Evolutionary conservation across 2,113 vertebrate species (phyloP).

Genomic region (Laticauda colubrina): DNA sequence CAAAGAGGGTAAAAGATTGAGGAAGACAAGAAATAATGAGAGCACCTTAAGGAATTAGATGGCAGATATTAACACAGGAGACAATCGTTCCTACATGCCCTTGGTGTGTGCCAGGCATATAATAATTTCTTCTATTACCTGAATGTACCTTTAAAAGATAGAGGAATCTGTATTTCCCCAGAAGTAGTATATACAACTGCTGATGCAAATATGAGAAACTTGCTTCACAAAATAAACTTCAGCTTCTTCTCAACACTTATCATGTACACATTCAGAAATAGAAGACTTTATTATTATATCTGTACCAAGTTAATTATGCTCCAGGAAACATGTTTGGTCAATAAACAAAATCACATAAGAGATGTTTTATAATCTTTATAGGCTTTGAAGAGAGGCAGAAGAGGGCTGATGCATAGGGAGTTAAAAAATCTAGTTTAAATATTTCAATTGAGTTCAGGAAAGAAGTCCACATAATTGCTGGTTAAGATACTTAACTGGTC

Average conservation of each 20-base stretch:
- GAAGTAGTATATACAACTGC: slow-evolving; percentile 29
- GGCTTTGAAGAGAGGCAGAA: not conserved
- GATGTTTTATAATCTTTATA: not conserved
- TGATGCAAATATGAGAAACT: slow-evolving; percentile 46
- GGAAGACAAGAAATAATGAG: not conserved
- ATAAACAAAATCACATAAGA: not conserved
- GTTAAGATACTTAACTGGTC: not conserved
- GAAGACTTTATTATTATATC: slow-evolving; percentile 46
- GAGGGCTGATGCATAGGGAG: not conserved
- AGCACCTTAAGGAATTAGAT: not conserved
- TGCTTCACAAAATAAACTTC: slow-evolving; percentile 45
- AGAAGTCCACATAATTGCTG: not conserved
- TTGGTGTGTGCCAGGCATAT: not conserved
- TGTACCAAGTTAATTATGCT: slow-evolving; percentile 45
- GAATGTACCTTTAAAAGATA: slow-evolving; percentile 16
- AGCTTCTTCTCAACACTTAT: slow-evolving; percentile 37
- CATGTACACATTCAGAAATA: not conserved
- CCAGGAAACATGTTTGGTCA: slow-evolving; percentile 47
- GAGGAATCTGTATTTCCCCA: slow-evolving; percentile 35
- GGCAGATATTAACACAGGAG: not conserved
- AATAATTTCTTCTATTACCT: not conserved
- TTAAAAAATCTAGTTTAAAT: not conserved
- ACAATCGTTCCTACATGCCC: not conserved
- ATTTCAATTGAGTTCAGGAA: slow-evolving; percentile 9
- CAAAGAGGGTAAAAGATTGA: not conserved